These are phyloP conservation scores for Pipistrellus pipistrellus DNA, from an alignment of 2,797 vertebrate species.

Conservation along the genomic window DNA sequence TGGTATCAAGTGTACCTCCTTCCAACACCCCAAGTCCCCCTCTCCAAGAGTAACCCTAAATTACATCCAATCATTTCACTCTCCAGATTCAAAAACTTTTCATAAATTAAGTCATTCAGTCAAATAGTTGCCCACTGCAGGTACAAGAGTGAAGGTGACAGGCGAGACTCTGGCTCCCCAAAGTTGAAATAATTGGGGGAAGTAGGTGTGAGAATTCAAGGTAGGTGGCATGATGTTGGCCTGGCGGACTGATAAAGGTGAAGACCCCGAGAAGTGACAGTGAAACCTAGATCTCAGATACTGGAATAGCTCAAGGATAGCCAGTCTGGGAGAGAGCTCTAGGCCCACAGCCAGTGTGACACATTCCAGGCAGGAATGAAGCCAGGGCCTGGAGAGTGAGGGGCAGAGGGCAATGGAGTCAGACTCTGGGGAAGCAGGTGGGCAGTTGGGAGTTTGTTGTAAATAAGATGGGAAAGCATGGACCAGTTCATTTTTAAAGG, in stretches of 20 bases:
- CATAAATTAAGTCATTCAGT: background rate
- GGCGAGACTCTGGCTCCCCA: background rate
- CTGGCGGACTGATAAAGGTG: background rate
- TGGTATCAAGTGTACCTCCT: background rate
- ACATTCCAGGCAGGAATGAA: background rate
- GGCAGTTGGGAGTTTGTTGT: background rate
- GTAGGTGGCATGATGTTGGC: background rate
- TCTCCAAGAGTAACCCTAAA: constrained; percentile 19
- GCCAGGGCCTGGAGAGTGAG: background rate
- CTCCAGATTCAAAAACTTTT: background rate
- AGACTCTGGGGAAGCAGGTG: background rate
- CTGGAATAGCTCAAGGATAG: background rate
- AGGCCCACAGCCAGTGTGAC: background rate
- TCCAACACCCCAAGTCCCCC: background rate
- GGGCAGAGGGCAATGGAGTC: background rate
- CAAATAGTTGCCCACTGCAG: background rate
- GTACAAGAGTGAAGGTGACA: background rate
- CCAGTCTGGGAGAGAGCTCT: background rate
- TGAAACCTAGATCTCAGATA: background rate
- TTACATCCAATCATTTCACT: background rate
- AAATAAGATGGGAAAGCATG: background rate
- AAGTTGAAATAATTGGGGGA: background rate
- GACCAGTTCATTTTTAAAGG: background rate
- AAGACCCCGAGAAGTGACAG: background rate
- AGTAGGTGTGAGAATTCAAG: background rate